These are phyloP conservation scores for Zoanthus sansibaricus DNA, from an alignment of 92 coral and sea anemone genomes.

Conservation along the genomic window DNA sequence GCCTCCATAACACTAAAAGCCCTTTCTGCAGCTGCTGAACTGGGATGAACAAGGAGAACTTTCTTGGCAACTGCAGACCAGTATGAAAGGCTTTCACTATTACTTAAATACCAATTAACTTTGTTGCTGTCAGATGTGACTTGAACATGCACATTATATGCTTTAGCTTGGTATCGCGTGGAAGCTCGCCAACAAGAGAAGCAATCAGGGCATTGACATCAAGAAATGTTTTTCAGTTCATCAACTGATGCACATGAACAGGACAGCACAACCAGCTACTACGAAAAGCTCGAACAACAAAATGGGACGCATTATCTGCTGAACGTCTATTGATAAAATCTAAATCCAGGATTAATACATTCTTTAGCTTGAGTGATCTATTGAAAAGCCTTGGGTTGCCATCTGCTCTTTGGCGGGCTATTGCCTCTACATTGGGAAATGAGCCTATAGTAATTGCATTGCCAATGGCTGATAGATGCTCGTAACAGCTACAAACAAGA, in stretches of 20 bases:
- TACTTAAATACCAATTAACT: no score
- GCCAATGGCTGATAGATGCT: conserved; percentile 15
- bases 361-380: neutral
- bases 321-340: conserved; percentile 21
- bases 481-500: neutral
- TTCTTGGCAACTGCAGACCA: conserved; percentile 15
- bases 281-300: conserved; percentile 26
- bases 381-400: conserved; percentile 19
- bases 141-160: neutral
- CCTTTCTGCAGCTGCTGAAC: conserved; percentile 28
- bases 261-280: conserved; percentile 35
- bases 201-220: conserved; percentile 12
- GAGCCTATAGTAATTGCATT: neutral
- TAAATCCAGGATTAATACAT: conserved; percentile 27
- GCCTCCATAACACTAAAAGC: conserved; percentile 26
- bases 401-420: conserved; percentile 33
- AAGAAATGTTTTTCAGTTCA: conserved; percentile 42
- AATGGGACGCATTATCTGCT: conserved; percentile 8
- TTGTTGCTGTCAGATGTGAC: no score
- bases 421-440: no score
- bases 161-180: no score
- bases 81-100: no score
- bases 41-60: conserved; percentile 8
- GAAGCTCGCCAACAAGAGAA: no score
- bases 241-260: conserved; percentile 35